These are phyloP conservation scores for Aphelenchoides besseyi DNA, from an alignment of 1,140 invertebrate genomes.

Conservation along the genomic window DNA sequence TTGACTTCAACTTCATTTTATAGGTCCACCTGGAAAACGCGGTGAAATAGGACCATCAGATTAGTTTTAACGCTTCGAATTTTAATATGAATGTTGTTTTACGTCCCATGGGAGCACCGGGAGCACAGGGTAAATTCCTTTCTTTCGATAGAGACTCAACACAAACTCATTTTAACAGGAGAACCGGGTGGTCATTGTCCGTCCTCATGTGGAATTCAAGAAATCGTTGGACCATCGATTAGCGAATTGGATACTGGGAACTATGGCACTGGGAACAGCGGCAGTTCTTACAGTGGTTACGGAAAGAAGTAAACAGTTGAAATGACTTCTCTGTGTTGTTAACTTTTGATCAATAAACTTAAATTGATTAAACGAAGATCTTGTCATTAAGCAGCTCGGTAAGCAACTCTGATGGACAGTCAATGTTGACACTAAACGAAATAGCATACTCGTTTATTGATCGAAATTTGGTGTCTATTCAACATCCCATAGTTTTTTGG, in stretches of 20 bases:
- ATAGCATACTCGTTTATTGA: not conserved
- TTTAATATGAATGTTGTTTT: no score
- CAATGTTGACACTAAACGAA: not conserved
- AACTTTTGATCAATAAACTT: not conserved
- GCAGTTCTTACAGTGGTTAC: conserved; percentile 33
- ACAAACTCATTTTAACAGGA: no score
- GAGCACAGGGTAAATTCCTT: conserved; percentile 23
- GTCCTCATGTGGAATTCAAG: conserved; percentile 60
- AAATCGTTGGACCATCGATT: conserved; percentile 60
- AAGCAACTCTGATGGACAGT: not conserved
- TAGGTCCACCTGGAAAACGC: conserved; percentile 43
- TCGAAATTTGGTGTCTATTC: no score
- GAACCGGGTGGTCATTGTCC: conserved; percentile 61
- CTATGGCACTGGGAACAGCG: not conserved
- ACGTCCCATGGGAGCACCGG: conserved; percentile 38
- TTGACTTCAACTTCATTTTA: no score
- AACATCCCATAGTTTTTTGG: not conserved
- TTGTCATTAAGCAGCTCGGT: not conserved
- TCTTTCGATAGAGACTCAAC: no score
- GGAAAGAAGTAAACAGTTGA: conserved; percentile 37
- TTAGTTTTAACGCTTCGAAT: no score
- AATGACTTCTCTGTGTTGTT: conserved; percentile 17
- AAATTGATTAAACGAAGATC: not conserved
- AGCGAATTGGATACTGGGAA: conserved; percentile 47
- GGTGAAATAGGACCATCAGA: no score